These are phyloP conservation scores for Tympanoctomys barrerae DNA, from an alignment of 2,797 vertebrate genomes.

Conservation along the genomic window DNA sequence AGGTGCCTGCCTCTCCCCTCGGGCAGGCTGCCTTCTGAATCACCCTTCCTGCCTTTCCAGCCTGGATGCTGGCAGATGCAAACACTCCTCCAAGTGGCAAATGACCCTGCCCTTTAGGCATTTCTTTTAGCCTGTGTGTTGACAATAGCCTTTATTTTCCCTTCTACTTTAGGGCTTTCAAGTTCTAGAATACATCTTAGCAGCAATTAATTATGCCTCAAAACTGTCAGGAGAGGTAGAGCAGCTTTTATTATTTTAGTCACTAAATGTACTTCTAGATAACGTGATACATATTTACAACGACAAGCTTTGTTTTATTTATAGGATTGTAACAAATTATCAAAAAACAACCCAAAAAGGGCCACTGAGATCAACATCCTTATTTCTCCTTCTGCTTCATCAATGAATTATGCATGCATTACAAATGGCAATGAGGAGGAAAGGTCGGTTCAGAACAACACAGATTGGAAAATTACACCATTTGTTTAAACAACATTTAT, in stretches of 20 bases:
- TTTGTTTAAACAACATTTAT: conserved; percentile 83
- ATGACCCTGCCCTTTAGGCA: conserved; percentile 79
- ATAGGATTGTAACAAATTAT: conserved; percentile 80
- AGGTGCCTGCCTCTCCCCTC: conserved; percentile 69
- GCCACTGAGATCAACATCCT: conserved; percentile 72
- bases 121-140: conserved; percentile 62
- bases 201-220: conserved; percentile 68
- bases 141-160: conserved; percentile 58
- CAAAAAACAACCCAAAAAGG: conserved; percentile 78
- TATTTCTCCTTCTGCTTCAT: conserved; percentile 77
- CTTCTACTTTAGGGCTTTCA: conserved; percentile 56
- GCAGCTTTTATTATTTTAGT: conserved; percentile 71
- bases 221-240: conserved; percentile 57
- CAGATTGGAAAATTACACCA: conserved; percentile 74
- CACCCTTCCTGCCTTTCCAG: background rate
- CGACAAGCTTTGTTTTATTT: conserved; percentile 84
- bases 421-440: conserved; percentile 69
- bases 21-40: conserved; percentile 71
- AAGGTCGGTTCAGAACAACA: conserved; percentile 80
- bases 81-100: conserved; percentile 56
- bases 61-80: background rate
- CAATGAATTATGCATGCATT: conserved; percentile 81
- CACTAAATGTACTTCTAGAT: conserved; percentile 86
- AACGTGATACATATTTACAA: conserved; percentile 78
- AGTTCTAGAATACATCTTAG: conserved; percentile 61